Evolutionary conservation across 2,888 invertebrate genomes (phyloP).

Genomic region (Oeneis ivallda): DNA sequence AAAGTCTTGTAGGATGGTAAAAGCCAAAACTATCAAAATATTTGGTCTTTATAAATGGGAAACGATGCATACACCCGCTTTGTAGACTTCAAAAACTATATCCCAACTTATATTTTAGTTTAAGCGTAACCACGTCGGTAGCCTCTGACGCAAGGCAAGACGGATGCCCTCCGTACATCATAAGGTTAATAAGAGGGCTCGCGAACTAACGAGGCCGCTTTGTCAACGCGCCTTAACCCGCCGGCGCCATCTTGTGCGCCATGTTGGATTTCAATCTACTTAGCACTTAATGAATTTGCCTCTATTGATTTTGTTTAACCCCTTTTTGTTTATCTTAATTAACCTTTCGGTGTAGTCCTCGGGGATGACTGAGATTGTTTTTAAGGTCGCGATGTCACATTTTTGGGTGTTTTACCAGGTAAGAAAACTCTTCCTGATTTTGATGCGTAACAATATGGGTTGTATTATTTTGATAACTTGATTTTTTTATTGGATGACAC

Average conservation of each 20-base stretch:
- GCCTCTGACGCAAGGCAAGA: constrained; percentile 44
- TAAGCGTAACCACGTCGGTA: constrained; percentile 32
- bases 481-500: too few relatives aligned
- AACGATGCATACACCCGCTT: background rate
- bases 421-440: background rate
- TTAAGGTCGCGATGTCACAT: constrained; percentile 23
- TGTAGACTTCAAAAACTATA: constrained; percentile 1
- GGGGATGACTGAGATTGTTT: constrained; percentile 35
- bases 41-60: background rate
- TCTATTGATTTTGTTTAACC: constrained; percentile 81
- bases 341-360: constrained; percentile 69
- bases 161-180: constrained; percentile 78
- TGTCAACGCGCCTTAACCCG: constrained; percentile 78
- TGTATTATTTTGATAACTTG: too few relatives aligned
- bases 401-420: constrained; percentile 8
- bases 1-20: too few relatives aligned
- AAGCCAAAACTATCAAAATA: background rate
- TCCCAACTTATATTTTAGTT: constrained; percentile 30
- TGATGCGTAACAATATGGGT: background rate
- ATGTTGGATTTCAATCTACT: constrained; percentile 81
- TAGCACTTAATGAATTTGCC: constrained; percentile 81
- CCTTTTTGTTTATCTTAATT: constrained; percentile 82
- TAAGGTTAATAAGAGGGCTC: constrained; percentile 83
- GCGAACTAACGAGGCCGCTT: constrained; percentile 80
- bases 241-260: constrained; percentile 73